Base-by-base conservation (phyloP, 2,113 vertebrate species). In the Lampris incognitus region DNA sequence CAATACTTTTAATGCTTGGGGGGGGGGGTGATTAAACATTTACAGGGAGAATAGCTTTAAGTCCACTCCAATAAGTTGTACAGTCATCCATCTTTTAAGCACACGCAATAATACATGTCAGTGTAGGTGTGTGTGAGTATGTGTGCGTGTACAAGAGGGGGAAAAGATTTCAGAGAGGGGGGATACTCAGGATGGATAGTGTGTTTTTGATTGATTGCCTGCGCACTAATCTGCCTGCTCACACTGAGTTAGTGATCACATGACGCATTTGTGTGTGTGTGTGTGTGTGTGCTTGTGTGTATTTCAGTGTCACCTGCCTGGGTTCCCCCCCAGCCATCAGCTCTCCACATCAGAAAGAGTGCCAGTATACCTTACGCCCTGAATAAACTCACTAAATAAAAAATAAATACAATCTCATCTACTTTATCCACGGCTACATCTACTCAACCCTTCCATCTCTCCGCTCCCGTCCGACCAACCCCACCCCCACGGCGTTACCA, bases 361-460 rank as follows among this genome's bases (percentile, higher is more conserved):
- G 74, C 82, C 42, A 81, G 89, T 66, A 5, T 86, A 90, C 85
- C 87, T 92, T 88, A 90, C 89, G 55, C 39, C 66, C 9, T 59
- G 70, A 93, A 92, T 92, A 92, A 90, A 93, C 85, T 83, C 61
- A 77, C 4, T 89, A 90, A 79, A 92, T 92, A 89, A 95, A 91
- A 87, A 88, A 92, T 80, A 66, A 84, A 82, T 59, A 85, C 81
- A 83, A 76, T 88, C 85, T 85, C 89, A 90, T 92, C 88, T 84
- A 58, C 42, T 58, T 92, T 24, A 24, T 92, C 78, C 80, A 9
- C 68, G 88, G 85, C 88, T 90, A 82, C 93, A 94, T 93, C 93
- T 94, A 93, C 89, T 91, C 81, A 88, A 24, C 91, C 85, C 0
- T 59, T 87, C 87, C 65, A 68, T 79, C 69, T 48, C 70, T 0